Percentiles rank a stretch among this genome's conserved stretches.
phyloP scores from a whole-genome alignment of 2,888 invertebrate genomes.

The Philereme transversata region DNA sequence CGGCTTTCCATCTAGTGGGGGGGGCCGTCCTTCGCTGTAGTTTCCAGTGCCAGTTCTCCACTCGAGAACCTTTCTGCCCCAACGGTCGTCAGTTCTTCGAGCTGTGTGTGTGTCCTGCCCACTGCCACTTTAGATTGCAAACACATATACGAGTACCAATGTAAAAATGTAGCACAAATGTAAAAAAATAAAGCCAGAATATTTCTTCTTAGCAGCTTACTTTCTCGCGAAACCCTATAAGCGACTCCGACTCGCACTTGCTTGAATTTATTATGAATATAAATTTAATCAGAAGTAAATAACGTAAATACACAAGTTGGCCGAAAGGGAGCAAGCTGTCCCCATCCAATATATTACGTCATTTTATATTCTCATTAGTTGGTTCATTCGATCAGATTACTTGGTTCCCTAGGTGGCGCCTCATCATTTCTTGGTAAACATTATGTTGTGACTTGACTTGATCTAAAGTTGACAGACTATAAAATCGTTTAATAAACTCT shows the following conservation, averaged over 20 bases:
- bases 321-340: slow-evolving; percentile 56
- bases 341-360: slow-evolving; percentile 77
- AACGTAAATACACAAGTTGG: slow-evolving; percentile 32
- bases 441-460: slow-evolving; percentile 53
- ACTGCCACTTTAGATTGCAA: too few relatives aligned
- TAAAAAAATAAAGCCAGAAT: too few relatives aligned
- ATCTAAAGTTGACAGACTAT: slow-evolving; percentile 61
- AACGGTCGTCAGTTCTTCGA: too few relatives aligned
- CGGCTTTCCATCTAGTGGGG: too few relatives aligned
- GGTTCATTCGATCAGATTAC: slow-evolving; percentile 77
- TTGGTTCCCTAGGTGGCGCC: slow-evolving; percentile 66
- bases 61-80: too few relatives aligned
- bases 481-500: slow-evolving; percentile 48
- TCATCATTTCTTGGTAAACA: slow-evolving; percentile 69
- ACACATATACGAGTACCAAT: too few relatives aligned
- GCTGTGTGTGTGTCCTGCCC: too few relatives aligned
- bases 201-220: too few relatives aligned
- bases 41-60: too few relatives aligned
- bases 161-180: too few relatives aligned
- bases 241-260: not conserved
- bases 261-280: slow-evolving; percentile 6
- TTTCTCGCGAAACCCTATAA: not conserved
- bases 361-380: slow-evolving; percentile 79
- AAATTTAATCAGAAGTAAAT: slow-evolving; percentile 36
- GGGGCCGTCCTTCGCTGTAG: too few relatives aligned